Evolutionary conservation across 2,797 vertebrate species (phyloP), one percentile per base, ranked within the genome.

Genomic region (Ctenopoma multispine): DNA sequence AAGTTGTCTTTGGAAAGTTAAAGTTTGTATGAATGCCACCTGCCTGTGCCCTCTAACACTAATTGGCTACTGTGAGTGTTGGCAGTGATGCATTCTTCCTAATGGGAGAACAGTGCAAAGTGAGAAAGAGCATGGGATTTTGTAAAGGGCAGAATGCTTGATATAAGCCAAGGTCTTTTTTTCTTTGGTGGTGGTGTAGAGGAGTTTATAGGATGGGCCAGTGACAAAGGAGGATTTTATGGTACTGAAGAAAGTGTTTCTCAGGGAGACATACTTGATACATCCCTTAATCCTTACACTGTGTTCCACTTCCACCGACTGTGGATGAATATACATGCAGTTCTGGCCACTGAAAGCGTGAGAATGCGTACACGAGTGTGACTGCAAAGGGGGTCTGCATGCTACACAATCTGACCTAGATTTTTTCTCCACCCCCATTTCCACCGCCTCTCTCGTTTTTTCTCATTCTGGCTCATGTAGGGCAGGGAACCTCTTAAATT

Each of bases 261-360:
- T 93, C 92, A 93, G 92, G 92, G 91, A 93, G 88, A 85, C 84
- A 88, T 89, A 91, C 89, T 90, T 86, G 77, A 89, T 81, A 90
- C 90, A 92, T 92, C 90, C 89, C 88, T 76, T 81, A 71, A 83
- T 84, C 72, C 71, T 78, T 86, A 63, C 60, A 79, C 72, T 77
- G 63, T 82, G 68, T 77, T 82, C 77, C 76, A 67, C 69, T 73
- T 82, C 74, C 77, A n/a, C n/a, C 11, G 1, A 49, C 70, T 18
- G 8, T 27, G 63, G 82, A 79, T 46, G 74, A 81, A 63, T 85
- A 76, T 44, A 81, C 81, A 86, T 80, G 85, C 83, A 60, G 75
- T 60, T 69, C 68, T 67, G 76, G 79, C 82, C 77, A 12, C 34
- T 13, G 60, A 43, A 71, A 83, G 70, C 31, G 13, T 80, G 85